A percentile compares a stretch with the other conserved stretches of the same genome.
Evolutionary conservation across 2,888 invertebrate genomes (phyloP).

Genomic region (Ceraclea dissimilis): DNA sequence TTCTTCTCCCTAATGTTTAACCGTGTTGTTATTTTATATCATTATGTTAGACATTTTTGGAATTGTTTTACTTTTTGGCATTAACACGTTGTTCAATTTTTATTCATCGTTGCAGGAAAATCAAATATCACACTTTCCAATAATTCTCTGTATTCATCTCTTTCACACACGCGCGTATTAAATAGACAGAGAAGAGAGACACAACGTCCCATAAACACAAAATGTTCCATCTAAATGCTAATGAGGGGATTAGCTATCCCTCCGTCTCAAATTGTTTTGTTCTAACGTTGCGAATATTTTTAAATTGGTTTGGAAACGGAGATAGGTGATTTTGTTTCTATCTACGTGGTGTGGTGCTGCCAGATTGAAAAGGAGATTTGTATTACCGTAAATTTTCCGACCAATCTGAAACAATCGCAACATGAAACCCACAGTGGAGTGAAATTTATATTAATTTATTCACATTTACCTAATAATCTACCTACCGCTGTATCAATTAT

Average conservation of each 20-base stretch:
- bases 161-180: not conserved
- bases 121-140: constrained; percentile 2
- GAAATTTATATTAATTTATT: not conserved
- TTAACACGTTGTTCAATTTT: constrained; percentile 6
- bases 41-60: not conserved
- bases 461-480: not conserved
- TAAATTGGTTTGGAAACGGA: constrained; percentile 12
- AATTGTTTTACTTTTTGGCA: not conserved
- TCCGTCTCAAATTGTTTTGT: constrained; percentile 17
- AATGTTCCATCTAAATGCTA: constrained; percentile 19
- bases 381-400: constrained; percentile 6
- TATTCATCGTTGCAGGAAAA: constrained; percentile 2
- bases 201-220: constrained; percentile 10
- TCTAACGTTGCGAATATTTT: constrained; percentile 12
- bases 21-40: too few species aligned
- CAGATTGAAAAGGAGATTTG: constrained; percentile 15
- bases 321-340: constrained; percentile 12
- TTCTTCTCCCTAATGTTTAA: too few species aligned
- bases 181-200: constrained; percentile 2
- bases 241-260: constrained; percentile 14
- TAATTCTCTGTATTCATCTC: constrained; percentile 5
- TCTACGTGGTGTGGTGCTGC: not conserved
- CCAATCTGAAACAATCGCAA: constrained; percentile 3
- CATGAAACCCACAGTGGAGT: too few species aligned
- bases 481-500: too few species aligned